Evolutionary conservation across 2,888 invertebrate species (phyloP), one percentile per base, ranked within the genome.

Genomic region (Ophioninae sp.): DNA sequence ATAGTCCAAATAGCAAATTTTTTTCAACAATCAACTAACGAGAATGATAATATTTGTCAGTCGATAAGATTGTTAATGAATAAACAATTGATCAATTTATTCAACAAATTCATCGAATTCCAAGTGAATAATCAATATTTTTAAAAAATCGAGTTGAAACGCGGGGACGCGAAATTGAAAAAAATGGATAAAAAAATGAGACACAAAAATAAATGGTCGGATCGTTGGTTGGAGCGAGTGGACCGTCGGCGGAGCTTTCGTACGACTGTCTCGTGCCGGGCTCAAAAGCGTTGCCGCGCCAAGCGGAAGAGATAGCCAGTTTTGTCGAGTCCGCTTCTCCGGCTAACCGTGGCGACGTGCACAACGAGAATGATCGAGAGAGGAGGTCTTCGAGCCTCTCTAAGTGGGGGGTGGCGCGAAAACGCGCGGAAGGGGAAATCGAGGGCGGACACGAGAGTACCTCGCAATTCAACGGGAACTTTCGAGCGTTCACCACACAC

Each of bases 371-470:
- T 74, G 78, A 76, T 85, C 86, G 85, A 82, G 87, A 87, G 85
- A 86, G 82, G 81, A 74, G 23, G 57, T 13, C 13, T 65, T 44
- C 56, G 85, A 86, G 92, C 85, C 50, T 50, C 17, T 13, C 17
- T 50, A 17, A 50, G 50, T 50, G 17, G 90, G 91, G 90, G 30
- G 87, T 73, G 67, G 76, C 78, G 80, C 78, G 62, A 85, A 82
- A 79, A 74, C 70, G 81, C 82, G 86, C 3, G 89, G 89, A 87
- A 87, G 90, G 92, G 92, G 88, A 86, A 87, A 85, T 87, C 88
- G 92, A 90, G 91, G 92, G 92, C 92, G 92, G 93, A 90, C 90
- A 50, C 90, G 90, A 90, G 23, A 89, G 90, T 89, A 89, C 88
- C 89, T 90, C 90, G 76, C 76, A 91, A 91, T 92, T 92, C 91